These are phyloP conservation scores for Therioaphis trifolii DNA, from an alignment of 2,888 invertebrate genomes.

Conservation along the genomic window DNA sequence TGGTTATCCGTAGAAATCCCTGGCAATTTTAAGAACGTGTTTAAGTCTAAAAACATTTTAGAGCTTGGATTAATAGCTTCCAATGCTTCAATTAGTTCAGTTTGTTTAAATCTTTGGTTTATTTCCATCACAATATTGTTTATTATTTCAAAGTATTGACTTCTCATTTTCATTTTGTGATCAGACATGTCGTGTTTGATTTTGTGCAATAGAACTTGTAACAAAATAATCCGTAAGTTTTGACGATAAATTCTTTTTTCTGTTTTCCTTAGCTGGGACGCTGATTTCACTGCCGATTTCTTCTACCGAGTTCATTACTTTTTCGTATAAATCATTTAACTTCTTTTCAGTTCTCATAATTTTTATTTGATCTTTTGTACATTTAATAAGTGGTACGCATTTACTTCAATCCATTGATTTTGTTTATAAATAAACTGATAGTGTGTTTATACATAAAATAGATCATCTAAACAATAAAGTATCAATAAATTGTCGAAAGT, in stretches of 20 bases:
- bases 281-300: slow-evolving; percentile 27
- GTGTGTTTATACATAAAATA: neutral
- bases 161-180: slow-evolving; percentile 18
- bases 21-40: slow-evolving; percentile 20
- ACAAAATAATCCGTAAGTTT: slow-evolving; percentile 27
- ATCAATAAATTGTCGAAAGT: slow-evolving; percentile 4
- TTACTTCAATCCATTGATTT: neutral
- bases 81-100: slow-evolving; percentile 9
- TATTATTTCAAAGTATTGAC: slow-evolving; percentile 14
- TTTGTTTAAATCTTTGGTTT: neutral
- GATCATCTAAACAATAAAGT: neutral
- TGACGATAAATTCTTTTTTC: slow-evolving; percentile 25
- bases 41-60: slow-evolving; percentile 36
- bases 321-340: slow-evolving; percentile 22
- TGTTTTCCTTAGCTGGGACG: neutral
- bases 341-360: slow-evolving; percentile 7
- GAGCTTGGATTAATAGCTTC: slow-evolving; percentile 9
- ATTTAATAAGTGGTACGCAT: slow-evolving; percentile 8
- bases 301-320: no score
- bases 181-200: slow-evolving; percentile 14
- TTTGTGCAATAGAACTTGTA: slow-evolving; percentile 9
- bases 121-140: slow-evolving; percentile 20
- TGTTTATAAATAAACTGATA: slow-evolving; percentile 17
- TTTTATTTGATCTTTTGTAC: slow-evolving; percentile 3
- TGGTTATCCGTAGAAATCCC: slow-evolving; percentile 19